Evolutionary conservation across 2,888 invertebrate species (phyloP).

Genomic region (Tipula lateralis): DNA sequence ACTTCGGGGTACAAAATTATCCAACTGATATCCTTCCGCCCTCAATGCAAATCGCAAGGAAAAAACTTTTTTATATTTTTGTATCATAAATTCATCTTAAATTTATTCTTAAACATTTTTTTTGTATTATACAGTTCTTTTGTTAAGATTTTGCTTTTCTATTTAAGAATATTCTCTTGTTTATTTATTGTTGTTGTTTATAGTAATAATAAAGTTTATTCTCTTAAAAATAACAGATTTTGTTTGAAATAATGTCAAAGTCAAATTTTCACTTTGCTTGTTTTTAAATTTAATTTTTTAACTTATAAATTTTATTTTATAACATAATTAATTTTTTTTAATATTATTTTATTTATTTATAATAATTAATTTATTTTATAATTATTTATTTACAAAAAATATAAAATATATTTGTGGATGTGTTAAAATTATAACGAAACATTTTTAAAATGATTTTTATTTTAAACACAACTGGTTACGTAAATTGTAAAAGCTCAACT

Average conservation of each 20-base stretch:
- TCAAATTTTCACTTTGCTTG: neutral
- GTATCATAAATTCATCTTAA: constrained; percentile 1
- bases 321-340: neutral
- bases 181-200: neutral
- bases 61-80: neutral
- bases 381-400: constrained; percentile 6
- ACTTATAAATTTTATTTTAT: neutral
- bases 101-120: constrained; percentile 2
- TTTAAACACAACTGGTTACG: neutral
- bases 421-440: neutral
- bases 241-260: neutral
- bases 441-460: neutral
- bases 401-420: neutral
- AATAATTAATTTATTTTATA: neutral
- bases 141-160: neutral
- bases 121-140: neutral
- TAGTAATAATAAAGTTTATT: neutral
- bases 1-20: neutral
- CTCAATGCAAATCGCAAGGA: neutral
- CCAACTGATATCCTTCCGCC: neutral
- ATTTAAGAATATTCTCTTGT: neutral
- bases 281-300: neutral
- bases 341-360: neutral
- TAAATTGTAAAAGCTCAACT: neutral
- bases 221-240: constrained; percentile 2